Base-by-base conservation (phyloP, 2,113 vertebrate species). In the Calypte anna region DNA sequence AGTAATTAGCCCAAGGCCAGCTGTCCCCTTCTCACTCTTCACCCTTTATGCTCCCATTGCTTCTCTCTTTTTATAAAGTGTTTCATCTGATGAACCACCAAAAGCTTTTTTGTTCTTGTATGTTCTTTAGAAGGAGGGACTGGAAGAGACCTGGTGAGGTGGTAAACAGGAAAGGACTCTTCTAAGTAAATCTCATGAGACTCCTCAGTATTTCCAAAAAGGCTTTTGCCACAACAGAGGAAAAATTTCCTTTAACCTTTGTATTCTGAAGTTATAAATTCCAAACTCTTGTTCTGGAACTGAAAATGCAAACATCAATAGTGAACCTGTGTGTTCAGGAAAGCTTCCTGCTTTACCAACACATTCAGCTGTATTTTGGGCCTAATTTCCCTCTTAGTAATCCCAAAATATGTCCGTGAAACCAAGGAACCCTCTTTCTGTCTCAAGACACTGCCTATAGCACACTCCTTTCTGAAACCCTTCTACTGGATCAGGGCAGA, bases 1-100 rank as follows among this genome's bases (percentile, higher is more conserved):
- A 67, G 27, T 62, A 86, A 96, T 93, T 84, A 96, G 91, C 43
- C 58, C 48, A 64, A 88, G 66, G 80, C 88, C 93, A 95, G 93
- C 80, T 92, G 86, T 76, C 48, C 54, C 74, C 74, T 91, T 81
- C 91, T 73, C 6, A 0, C 69, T 91, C 82, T 68, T 91, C 74
- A 61, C 53, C 48, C 64, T 87, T 87, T 88, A 85, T 64, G 61
- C 25, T 87, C 80, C 53, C 44, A 63, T 36, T 92, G 73, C 85
- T 91, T 50, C 80, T 63, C 31, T 73, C 84, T 83, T 58, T 74
- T 55, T 75, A 83, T 84, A 79, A 54, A 76, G 31, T 33, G 19
- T 55, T 87, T 90, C 3, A 1, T 28, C 62, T 59, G 67, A 82
- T 13, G 40, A 75, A 50, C 66, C 70, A 74, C 25, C 51, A 55